Evolutionary conservation across 1,140 invertebrate genomes (phyloP).

Genomic region (Aphis craccivora): DNA sequence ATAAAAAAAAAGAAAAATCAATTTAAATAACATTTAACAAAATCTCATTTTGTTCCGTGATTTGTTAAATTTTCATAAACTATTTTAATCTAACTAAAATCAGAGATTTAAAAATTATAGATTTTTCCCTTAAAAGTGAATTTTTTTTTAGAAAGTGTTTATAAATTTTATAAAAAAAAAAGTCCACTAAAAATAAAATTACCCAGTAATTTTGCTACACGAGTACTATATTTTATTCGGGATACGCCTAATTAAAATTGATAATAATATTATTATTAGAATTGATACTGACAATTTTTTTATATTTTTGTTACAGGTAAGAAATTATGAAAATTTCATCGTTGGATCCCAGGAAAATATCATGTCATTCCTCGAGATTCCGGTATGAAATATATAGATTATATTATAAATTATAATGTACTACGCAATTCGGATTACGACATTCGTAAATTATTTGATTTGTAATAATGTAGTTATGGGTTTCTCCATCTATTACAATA

Average conservation of each 20-base stretch:
- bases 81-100: neutral
- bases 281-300: neutral
- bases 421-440: neutral
- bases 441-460: neutral
- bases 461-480: neutral
- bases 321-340: neutral
- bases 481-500: no score
- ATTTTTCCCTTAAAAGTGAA: neutral
- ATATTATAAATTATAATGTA: neutral
- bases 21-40: neutral
- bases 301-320: constrained; percentile 20
- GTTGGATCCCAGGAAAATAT: neutral
- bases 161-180: neutral
- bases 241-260: neutral
- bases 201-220: neutral
- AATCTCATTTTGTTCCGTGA: neutral
- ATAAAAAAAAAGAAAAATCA: neutral
- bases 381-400: neutral
- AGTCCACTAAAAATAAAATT: neutral
- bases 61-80: neutral
- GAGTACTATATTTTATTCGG: neutral
- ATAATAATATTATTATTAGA: no score
- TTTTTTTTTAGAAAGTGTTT: neutral
- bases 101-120: neutral
- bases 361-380: neutral